These are phyloP conservation scores for Chaenocephalus aceratus DNA, from an alignment of 2,113 vertebrate genomes.

Conservation along the genomic window DNA sequence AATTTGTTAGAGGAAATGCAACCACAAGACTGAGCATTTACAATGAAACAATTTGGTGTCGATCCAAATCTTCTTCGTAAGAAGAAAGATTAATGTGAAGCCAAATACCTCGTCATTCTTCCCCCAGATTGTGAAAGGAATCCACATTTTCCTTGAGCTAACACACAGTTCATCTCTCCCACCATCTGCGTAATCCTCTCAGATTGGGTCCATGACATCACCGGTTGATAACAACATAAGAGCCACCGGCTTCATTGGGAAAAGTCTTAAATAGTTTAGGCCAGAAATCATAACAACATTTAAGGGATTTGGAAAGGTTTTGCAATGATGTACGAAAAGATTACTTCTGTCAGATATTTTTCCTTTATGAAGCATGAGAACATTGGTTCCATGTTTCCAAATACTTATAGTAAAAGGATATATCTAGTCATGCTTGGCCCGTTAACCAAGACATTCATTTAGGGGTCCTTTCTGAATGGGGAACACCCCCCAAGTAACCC, in stretches of 20 bases:
- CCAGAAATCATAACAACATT: conserved; percentile 73
- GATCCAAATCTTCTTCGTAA: conserved; percentile 41
- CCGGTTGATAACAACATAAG: conserved; percentile 63
- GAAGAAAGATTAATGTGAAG: conserved; percentile 52
- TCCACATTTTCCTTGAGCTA: conserved; percentile 67
- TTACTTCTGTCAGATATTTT: conserved; percentile 58
- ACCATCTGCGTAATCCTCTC: conserved; percentile 67
- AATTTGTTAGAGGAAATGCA: conserved; percentile 53
- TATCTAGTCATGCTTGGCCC: conserved; percentile 44
- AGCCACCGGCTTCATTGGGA: conserved; percentile 43
- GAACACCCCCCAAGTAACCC: conserved; percentile 10
- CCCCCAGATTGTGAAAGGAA: conserved; percentile 64
- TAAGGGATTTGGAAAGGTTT: conserved; percentile 72
- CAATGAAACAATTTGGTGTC: conserved; percentile 55
- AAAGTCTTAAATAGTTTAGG: conserved; percentile 63
- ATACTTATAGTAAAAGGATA: conserved; percentile 43
- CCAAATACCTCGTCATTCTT: conserved; percentile 70
- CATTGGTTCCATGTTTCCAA: conserved; percentile 70
- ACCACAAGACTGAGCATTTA: conserved; percentile 42
- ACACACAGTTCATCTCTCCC: conserved; percentile 43
- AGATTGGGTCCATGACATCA: conserved; percentile 76
- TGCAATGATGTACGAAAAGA: conserved; percentile 59
- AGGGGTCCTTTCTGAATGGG: conserved; percentile 40
- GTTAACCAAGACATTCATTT: conserved; percentile 51
- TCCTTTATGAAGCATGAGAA: conserved; percentile 57